Conservation (phyloP, 2,113 vertebrate species). For the Melanerpes formicivorus region DNA sequence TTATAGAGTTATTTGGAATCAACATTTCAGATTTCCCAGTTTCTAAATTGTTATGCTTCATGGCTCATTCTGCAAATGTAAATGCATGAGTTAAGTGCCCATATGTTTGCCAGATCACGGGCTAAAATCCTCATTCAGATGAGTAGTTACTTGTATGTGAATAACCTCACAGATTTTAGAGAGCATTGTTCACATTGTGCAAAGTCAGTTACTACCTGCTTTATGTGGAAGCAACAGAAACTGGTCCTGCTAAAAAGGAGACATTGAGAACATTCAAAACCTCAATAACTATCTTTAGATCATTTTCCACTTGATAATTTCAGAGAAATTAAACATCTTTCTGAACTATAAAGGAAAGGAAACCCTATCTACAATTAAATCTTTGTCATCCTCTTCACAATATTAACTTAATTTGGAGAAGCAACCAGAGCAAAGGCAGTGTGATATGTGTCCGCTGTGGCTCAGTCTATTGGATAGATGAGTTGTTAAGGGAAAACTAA, state of each 20-base stretch:
- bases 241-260: not conserved
- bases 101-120: not conserved
- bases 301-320: not conserved
- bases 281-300: not conserved
- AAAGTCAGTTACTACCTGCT: not conserved
- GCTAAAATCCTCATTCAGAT: not conserved
- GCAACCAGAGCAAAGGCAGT: not conserved
- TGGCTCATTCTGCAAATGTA: conserved; percentile 36
- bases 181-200: not conserved
- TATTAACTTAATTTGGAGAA: not conserved
- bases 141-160: conserved; percentile 5
- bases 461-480: not conserved
- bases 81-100: conserved; percentile 16
- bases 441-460: too few relatives aligned
- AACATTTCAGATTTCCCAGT: conserved; percentile 27
- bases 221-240: not conserved
- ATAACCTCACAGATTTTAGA: not conserved
- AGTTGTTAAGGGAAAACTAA: not conserved
- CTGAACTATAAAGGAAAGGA: not conserved
- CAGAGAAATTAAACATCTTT: not conserved
- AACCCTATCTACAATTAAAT: not conserved
- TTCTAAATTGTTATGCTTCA: conserved; percentile 10
- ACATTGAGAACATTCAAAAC: not conserved
- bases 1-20: conserved; percentile 14
- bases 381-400: not conserved